Evolutionary conservation across 2,113 vertebrate species (phyloP).

Genomic region (Muscicapa adusta): DNA sequence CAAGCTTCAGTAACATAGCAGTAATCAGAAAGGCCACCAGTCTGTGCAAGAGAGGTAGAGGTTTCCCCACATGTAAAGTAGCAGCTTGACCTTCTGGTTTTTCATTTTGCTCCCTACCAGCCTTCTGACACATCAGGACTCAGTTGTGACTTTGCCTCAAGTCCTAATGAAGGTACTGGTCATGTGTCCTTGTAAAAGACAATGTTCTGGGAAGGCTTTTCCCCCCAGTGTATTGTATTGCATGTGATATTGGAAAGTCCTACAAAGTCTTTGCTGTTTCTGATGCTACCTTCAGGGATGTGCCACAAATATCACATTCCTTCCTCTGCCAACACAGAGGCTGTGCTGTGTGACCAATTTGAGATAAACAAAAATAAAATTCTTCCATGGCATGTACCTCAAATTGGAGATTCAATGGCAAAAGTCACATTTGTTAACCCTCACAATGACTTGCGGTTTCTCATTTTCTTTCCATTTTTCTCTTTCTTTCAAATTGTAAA

Average conservation of each 20-base stretch:
- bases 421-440: background rate
- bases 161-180: background rate
- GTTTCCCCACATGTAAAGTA: background rate
- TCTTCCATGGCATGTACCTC: background rate
- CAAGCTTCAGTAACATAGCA: background rate
- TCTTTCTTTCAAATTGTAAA: background rate
- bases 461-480: background rate
- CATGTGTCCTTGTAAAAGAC: accelerated
- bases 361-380: background rate
- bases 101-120: background rate
- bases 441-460: background rate
- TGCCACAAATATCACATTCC: background rate
- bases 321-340: background rate
- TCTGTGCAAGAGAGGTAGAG: background rate
- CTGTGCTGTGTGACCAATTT: background rate
- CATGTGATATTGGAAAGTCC: background rate
- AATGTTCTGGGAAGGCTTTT: background rate
- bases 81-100: background rate
- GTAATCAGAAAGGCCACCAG: background rate
- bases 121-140: background rate
- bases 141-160: background rate
- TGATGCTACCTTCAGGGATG: background rate
- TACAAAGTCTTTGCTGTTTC: background rate
- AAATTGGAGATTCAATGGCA: background rate
- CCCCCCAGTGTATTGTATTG: accelerated